phyloP scores from a whole-genome alignment of 1,140 invertebrate genomes.

The Nasonia vitripennis region DNA sequence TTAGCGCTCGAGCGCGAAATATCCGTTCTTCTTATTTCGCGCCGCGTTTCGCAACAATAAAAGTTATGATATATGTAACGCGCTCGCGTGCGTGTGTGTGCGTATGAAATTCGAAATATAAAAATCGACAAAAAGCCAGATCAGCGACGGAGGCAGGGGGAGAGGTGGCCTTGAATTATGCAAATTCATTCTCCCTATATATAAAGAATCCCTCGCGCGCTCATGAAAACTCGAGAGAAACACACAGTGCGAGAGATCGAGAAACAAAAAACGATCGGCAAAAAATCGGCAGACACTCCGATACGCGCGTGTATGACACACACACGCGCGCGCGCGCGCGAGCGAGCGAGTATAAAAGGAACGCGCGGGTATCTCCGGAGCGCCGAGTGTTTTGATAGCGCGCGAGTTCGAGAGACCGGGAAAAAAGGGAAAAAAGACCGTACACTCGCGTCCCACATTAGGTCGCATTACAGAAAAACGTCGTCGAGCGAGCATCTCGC shows the following conservation, averaged over 20 bases:
- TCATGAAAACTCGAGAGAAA: conserved; percentile 6
- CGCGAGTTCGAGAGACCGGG: not conserved
- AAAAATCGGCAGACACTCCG: conserved; percentile 17
- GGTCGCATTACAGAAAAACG: conserved; percentile 46
- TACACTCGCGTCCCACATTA: conserved; percentile 36
- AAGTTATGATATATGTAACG: conserved; percentile 42
- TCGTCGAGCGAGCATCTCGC: not conserved
- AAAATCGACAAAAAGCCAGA: conserved; percentile 10
- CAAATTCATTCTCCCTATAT: conserved; percentile 37
- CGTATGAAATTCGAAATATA: conserved; percentile 2
- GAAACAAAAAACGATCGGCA: conserved; percentile 13
- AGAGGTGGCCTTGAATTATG: conserved; percentile 39
- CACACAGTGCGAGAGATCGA: not conserved
- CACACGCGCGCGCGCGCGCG: not conserved
- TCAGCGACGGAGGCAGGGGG: not conserved
- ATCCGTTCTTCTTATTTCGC: not conserved
- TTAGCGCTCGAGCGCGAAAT: not conserved
- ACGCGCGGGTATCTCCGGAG: conserved; percentile 5
- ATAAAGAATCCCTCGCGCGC: conserved; percentile 13
- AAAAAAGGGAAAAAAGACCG: not conserved
- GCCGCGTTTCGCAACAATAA: conserved; percentile 24
- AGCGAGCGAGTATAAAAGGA: not conserved
- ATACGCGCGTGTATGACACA: not conserved
- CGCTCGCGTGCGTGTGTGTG: not conserved
- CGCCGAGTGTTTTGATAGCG: conserved; percentile 47